Percentiles rank a stretch among this genome's conserved stretches.
phyloP scores from a whole-genome alignment of 1,140 invertebrate species.

The Brachionus plicatilis region DNA sequence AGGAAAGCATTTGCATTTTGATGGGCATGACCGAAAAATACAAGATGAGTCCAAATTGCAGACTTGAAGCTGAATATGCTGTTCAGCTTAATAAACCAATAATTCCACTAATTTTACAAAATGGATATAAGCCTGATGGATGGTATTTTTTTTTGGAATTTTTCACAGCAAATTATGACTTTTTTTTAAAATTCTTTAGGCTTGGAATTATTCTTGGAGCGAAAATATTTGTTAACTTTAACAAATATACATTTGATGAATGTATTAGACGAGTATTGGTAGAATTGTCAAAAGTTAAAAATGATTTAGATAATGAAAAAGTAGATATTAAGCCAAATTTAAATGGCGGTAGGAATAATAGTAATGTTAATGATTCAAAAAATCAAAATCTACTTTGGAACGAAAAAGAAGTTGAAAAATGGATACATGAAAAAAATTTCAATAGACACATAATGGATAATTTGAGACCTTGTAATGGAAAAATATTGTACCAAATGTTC shows the following conservation, averaged over 20 bases:
- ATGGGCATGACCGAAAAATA: slow-evolving; percentile 43
- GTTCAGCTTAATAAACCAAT: slow-evolving; percentile 46
- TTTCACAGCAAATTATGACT: not conserved
- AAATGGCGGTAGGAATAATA: not conserved
- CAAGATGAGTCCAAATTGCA: slow-evolving; percentile 25
- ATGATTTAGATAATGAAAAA: not conserved
- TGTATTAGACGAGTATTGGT: not conserved
- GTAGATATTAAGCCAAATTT: not conserved
- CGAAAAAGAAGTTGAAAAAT: not conserved
- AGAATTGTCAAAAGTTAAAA: not conserved
- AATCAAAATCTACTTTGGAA: not conserved
- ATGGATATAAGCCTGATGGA: slow-evolving; percentile 46
- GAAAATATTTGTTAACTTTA: slow-evolving; percentile 36
- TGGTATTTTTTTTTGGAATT: slow-evolving; percentile 42
- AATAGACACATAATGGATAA: not conserved
- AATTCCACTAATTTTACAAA: slow-evolving; percentile 48
- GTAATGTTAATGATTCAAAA: not conserved
- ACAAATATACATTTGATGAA: slow-evolving; percentile 10
- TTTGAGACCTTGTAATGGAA: slow-evolving; percentile 37
- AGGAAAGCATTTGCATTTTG: slow-evolving; percentile 49
- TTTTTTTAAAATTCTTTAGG: not conserved
- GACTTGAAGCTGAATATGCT: slow-evolving; percentile 50
- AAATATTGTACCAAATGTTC: slow-evolving; percentile 31
- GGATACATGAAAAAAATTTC: slow-evolving; percentile 13
- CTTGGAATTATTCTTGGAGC: slow-evolving; percentile 26